A percentile compares a stretch with the other conserved stretches of the same genome.
These are phyloP conservation scores for Temnothorax unifasciatus DNA, from an alignment of 2,888 invertebrate species.

Conservation along the genomic window DNA sequence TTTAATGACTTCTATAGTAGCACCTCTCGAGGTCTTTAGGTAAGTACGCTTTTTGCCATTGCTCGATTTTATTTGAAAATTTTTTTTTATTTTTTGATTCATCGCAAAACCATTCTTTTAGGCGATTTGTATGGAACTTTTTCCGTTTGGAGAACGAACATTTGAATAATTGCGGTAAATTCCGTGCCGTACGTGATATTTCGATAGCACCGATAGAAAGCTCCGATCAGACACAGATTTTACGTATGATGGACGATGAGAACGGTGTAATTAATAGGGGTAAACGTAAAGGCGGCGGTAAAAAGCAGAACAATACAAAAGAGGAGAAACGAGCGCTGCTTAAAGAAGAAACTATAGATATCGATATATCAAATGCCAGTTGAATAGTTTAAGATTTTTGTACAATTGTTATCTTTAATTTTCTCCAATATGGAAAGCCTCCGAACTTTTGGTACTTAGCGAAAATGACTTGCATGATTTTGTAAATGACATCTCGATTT, in stretches of 20 bases:
- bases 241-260: constrained; percentile 98
- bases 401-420: constrained; percentile 38
- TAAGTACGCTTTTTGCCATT: constrained; percentile 81
- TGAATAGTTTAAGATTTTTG: constrained; percentile 71
- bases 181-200: constrained; percentile 99
- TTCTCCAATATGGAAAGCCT: constrained; percentile 20
- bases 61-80: not conserved
- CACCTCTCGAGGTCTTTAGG: constrained; percentile 96
- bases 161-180: constrained; percentile 99
- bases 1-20: constrained; percentile 93
- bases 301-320: constrained; percentile 83
- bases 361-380: constrained; percentile 84
- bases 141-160: constrained; percentile 99
- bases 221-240: constrained; percentile 95
- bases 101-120: constrained; percentile 81
- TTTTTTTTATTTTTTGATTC: constrained; percentile 28
- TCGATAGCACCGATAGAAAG: constrained; percentile 97
- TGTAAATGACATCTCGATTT: constrained; percentile 33
- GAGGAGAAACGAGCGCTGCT: constrained; percentile 87
- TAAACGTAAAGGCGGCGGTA: constrained; percentile 86
- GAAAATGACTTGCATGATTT: constrained; percentile 24
- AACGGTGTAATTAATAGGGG: constrained; percentile 94
- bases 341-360: constrained; percentile 84
- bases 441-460: not conserved
- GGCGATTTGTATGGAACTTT: constrained; percentile 99